Evolutionary conservation across 2,888 invertebrate species (phyloP).

Genomic region (Euplexia lucipara): DNA sequence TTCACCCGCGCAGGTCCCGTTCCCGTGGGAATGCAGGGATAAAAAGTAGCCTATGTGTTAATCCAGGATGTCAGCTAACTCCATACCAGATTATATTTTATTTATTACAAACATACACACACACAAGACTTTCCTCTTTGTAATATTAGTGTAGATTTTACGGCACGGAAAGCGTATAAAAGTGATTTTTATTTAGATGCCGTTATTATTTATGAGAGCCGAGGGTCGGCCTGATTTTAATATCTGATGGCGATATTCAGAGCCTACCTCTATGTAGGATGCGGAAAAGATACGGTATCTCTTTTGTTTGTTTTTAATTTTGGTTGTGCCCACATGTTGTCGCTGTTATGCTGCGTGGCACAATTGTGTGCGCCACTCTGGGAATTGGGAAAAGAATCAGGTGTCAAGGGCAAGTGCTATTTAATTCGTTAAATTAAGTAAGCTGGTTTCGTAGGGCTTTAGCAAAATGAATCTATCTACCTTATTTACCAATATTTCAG

Average conservation of each 20-base stretch:
- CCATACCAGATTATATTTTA: too few species aligned
- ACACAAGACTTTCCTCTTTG: too few species aligned
- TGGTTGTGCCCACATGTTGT: slow-evolving; percentile 17
- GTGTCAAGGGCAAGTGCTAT: not conserved
- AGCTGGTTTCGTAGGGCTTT: not conserved
- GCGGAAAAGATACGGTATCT: slow-evolving; percentile 50
- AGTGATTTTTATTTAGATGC: slow-evolving; percentile 73
- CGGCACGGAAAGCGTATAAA: slow-evolving; percentile 66
- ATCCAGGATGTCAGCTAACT: too few species aligned
- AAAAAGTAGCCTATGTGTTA: too few species aligned
- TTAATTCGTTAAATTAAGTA: not conserved
- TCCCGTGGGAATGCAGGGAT: too few species aligned
- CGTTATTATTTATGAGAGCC: slow-evolving; percentile 71
- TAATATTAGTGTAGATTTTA: too few species aligned
- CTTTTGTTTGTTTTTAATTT: slow-evolving; percentile 54
- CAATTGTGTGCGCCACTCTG: not conserved
- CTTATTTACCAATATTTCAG: too few species aligned
- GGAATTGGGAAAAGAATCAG: not conserved
- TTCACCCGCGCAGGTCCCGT: too few species aligned
- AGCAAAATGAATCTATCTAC: not conserved
- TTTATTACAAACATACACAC: too few species aligned
- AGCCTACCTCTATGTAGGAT: slow-evolving; percentile 49
- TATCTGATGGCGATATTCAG: slow-evolving; percentile 67
- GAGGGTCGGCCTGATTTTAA: slow-evolving; percentile 67
- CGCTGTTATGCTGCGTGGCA: slow-evolving; percentile 11